phyloP scores from a whole-genome alignment of 2,113 vertebrate genomes.

The Channa argus region DNA sequence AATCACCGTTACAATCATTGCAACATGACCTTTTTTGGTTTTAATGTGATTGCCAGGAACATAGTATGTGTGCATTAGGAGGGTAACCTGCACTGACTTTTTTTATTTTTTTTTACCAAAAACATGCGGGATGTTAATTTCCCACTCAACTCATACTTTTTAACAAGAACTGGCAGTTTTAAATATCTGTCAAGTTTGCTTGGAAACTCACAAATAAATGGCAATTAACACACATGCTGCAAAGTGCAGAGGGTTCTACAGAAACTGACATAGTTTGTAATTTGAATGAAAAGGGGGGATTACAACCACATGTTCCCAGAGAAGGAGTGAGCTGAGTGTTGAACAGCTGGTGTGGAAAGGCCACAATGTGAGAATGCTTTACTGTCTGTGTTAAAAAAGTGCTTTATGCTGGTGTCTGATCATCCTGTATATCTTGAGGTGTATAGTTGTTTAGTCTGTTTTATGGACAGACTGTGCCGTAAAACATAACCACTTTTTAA shows the following conservation, averaged over 20 bases:
- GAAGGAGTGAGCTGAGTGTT: slow-evolving; percentile 28
- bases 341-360: slow-evolving; percentile 56
- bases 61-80: no score
- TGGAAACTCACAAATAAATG: slow-evolving; percentile 58
- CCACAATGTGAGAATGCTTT: slow-evolving; percentile 33
- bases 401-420: slow-evolving; percentile 9
- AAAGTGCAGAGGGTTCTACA: slow-evolving; percentile 61
- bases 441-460: slow-evolving; percentile 39
- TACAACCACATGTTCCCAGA: slow-evolving; percentile 73
- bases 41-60: no score
- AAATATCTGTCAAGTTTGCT: slow-evolving; percentile 39
- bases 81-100: neutral
- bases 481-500: slow-evolving; percentile 34
- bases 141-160: neutral
- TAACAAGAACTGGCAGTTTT: slow-evolving; percentile 33
- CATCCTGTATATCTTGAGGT: slow-evolving; percentile 11
- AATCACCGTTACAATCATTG: no score
- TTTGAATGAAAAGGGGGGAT: slow-evolving; percentile 70
- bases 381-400: slow-evolving; percentile 12
- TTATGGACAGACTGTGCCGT: slow-evolving; percentile 29
- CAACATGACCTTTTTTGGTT: no score
- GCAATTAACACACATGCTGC: slow-evolving; percentile 66
- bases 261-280: slow-evolving; percentile 70
- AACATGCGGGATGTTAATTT: neutral
- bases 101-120: neutral